Percentiles rank a stretch among this genome's conserved stretches.
These are phyloP conservation scores for Chelon labrosus DNA, from an alignment of 2,797 vertebrate species.

Conservation along the genomic window DNA sequence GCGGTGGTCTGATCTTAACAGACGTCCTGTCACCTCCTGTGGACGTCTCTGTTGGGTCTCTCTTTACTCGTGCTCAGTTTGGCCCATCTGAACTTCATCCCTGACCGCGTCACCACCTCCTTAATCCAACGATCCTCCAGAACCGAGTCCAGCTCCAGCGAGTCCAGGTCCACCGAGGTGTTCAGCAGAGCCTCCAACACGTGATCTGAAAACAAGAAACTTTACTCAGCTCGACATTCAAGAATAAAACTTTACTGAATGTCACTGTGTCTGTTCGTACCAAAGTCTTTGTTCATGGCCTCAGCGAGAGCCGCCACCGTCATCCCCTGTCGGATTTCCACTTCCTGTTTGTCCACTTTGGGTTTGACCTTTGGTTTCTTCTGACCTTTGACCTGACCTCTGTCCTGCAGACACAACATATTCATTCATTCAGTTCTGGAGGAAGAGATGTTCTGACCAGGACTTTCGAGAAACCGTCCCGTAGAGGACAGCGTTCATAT, in stretches of 20 bases:
- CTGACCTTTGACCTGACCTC: constrained; percentile 64
- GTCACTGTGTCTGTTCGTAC: constrained; percentile 71
- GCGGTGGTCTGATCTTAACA: not conserved
- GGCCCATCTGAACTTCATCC: constrained; percentile 92
- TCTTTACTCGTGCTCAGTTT: constrained; percentile 83
- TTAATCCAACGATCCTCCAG: constrained; percentile 89
- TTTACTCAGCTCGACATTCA: not conserved
- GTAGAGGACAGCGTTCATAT: too few relatives aligned
- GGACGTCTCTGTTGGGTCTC: constrained; percentile 87
- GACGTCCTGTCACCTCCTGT: constrained; percentile 82
- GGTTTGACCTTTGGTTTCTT: constrained; percentile 60
- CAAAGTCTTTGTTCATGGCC: constrained; percentile 91
- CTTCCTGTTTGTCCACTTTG: constrained; percentile 85
- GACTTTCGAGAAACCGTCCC: too few relatives aligned
- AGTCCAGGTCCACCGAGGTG: constrained; percentile 83
- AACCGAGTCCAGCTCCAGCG: constrained; percentile 84
- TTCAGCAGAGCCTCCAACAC: constrained; percentile 89
- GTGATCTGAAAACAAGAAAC: constrained; percentile 81
- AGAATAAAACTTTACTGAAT: too few relatives aligned
- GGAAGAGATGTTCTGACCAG: too few relatives aligned
- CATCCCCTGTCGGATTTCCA: constrained; percentile 90
- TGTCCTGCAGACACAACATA: constrained; percentile 62
- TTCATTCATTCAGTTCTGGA: not conserved
- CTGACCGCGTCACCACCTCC: constrained; percentile 88
- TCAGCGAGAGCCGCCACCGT: constrained; percentile 87